Evolutionary conservation across 2,888 invertebrate genomes (phyloP).

Genomic region (Xanthia togata): DNA sequence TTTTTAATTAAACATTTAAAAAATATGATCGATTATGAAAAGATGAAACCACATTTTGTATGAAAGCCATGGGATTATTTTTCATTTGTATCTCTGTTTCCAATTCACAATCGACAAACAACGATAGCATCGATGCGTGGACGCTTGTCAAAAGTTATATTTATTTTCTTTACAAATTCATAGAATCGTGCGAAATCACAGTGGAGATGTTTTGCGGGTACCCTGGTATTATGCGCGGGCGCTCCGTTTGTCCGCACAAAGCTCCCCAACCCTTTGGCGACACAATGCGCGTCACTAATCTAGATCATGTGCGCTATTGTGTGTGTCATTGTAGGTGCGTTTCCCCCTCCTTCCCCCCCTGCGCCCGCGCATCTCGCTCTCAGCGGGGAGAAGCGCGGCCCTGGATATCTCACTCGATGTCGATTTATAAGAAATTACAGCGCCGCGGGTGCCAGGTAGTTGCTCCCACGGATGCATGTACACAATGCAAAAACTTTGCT

Average conservation of each 20-base stretch:
- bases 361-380: conserved; percentile 66
- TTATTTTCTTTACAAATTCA: conserved; percentile 90
- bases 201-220: conserved; percentile 87
- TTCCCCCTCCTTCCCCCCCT: conserved; percentile 37
- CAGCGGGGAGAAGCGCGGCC: conserved; percentile 78
- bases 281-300: conserved; percentile 90
- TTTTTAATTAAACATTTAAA: conserved; percentile 38
- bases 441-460: conserved; percentile 87
- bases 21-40: conserved; percentile 49
- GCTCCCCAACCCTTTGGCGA: conserved; percentile 88
- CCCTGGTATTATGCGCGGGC: conserved; percentile 79
- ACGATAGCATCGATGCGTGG: conserved; percentile 85
- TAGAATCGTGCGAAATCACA: conserved; percentile 87
- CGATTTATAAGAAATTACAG: conserved; percentile 89
- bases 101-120: conserved; percentile 85
- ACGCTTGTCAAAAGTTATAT: conserved; percentile 90
- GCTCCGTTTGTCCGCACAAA: conserved; percentile 82
- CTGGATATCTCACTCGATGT: conserved; percentile 89
- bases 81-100: conserved; percentile 79
- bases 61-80: conserved; percentile 67
- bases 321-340: conserved; percentile 79
- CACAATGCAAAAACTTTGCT: conserved; percentile 83
- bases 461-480: conserved; percentile 84
- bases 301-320: conserved; percentile 89
- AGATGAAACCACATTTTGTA: conserved; percentile 41